These are phyloP conservation scores for Cetoscarus ocellatus DNA, from an alignment of 2,797 vertebrate species.

Conservation along the genomic window DNA sequence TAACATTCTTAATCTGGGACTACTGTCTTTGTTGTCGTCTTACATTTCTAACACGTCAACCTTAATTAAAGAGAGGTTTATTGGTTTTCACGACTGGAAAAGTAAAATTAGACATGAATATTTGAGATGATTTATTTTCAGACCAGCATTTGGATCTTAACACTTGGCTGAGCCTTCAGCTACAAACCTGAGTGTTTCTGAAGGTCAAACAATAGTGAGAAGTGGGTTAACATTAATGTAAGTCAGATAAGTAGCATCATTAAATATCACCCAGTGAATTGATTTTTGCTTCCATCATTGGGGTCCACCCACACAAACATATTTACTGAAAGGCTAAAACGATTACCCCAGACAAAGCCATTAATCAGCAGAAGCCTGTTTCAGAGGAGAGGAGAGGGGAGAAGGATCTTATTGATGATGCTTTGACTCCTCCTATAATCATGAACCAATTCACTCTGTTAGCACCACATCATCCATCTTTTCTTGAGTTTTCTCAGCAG, in stretches of 20 bases:
- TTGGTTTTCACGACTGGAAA: background rate
- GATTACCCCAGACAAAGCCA: slow-evolving; percentile 36
- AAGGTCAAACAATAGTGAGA: slow-evolving; percentile 24
- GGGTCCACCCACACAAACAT: slow-evolving; percentile 46
- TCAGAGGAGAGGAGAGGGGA: slow-evolving; percentile 1
- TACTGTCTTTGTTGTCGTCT: background rate
- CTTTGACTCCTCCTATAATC: slow-evolving; percentile 28
- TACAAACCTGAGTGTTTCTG: slow-evolving; percentile 1
- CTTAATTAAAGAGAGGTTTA: background rate
- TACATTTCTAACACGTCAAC: background rate
- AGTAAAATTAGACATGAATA: background rate
- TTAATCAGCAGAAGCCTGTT: slow-evolving; percentile 35
- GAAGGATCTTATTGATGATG: slow-evolving; percentile 21
- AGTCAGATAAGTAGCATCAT: slow-evolving; percentile 42
- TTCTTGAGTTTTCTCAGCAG: slow-evolving; percentile 15
- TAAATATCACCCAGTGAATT: slow-evolving; percentile 48
- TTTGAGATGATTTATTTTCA: slow-evolving; percentile 2
- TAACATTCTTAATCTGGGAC: background rate
- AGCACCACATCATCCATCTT: slow-evolving; percentile 19
- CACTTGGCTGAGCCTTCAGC: background rate
- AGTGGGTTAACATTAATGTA: slow-evolving; percentile 8
- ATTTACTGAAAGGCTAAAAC: slow-evolving; percentile 48
- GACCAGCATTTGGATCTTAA: background rate
- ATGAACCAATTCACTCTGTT: slow-evolving; percentile 21
- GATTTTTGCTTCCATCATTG: slow-evolving; percentile 31